Evolutionary conservation across 2,797 vertebrate species (phyloP), one percentile per base, ranked within the genome.

Genomic region (Parambassis ranga): DNA sequence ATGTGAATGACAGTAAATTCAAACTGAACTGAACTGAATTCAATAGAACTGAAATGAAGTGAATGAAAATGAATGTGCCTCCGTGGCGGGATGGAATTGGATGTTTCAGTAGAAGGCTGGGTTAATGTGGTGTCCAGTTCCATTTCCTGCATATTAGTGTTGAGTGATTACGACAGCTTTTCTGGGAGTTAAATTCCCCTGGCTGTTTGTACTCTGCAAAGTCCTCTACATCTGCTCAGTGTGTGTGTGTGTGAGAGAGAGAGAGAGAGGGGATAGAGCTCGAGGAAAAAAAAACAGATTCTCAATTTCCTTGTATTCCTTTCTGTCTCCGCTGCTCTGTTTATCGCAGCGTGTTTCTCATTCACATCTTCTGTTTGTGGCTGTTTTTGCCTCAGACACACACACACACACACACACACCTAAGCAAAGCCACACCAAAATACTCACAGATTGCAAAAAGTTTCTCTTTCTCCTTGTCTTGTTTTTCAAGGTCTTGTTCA

Each of bases 41-140:
- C 46, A 24, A 9, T 28, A 23, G 23, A 58, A 48, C 3, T 22
- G 8, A 28, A 65, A 41, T 61, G 19, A 81, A 41, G 3, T 43
- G 23, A 60, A 58, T 56, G 31, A 13, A 63, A 79, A 59, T 57
- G 48, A 71, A 52, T 37, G 55, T 2, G 20, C n/a, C 6, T 53
- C 8, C 30, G 15, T 10, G 23, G 49, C 14, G 37, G 32, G 36
- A 35, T 55, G 61, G 65, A 48, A 60, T 68, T 49, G 64, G 46
- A 46, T 53, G 69, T 74, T 71, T 60, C 68, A 64, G 19, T 33
- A 46, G 55, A 70, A 42, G 4, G 56, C 50, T 31, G 48, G 66
- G 71, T 77, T 81, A 77, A 79, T 75, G 77, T 31, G 22, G 55
- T 77, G 84, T 84, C 81, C 73, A 19, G 6, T 72, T 70, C 62